These are phyloP conservation scores for Bujurquina vittata DNA, from an alignment of 2,113 vertebrate genomes.

Conservation along the genomic window DNA sequence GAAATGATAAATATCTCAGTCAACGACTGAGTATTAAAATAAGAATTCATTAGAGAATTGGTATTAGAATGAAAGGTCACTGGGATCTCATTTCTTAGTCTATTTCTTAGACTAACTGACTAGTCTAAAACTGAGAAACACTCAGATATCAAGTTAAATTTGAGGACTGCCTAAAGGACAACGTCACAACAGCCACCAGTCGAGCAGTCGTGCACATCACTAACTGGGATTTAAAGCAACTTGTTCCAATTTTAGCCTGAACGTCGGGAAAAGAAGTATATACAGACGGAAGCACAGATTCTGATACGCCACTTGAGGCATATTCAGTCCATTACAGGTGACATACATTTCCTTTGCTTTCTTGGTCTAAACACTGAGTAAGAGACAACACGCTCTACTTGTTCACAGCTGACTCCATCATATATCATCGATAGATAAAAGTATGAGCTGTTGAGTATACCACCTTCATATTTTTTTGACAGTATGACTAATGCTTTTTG, in stretches of 20 bases:
- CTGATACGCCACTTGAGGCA: background rate
- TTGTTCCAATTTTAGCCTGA: background rate
- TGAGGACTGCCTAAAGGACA: too few relatives aligned
- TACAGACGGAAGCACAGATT: background rate
- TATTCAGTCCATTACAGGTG: background rate
- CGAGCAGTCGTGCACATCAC: too few relatives aligned
- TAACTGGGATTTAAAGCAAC: accelerated
- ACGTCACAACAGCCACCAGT: too few relatives aligned
- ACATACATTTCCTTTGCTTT: background rate
- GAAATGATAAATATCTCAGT: background rate
- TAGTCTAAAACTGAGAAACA: too few relatives aligned
- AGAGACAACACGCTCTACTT: background rate
- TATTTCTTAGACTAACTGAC: too few relatives aligned
- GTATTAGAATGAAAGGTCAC: background rate
- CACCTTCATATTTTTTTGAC: background rate
- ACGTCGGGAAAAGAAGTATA: background rate
- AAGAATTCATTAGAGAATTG: background rate
- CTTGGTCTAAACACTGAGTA: background rate
- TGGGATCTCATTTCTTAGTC: background rate
- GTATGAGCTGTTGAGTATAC: background rate
- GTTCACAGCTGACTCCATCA: background rate
- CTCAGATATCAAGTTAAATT: too few relatives aligned
- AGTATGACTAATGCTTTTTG: background rate
- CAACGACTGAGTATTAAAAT: background rate
- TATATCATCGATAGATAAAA: background rate